Conservation (phyloP, 2,113 vertebrate species). For the Gambusia holbrooki region DNA sequence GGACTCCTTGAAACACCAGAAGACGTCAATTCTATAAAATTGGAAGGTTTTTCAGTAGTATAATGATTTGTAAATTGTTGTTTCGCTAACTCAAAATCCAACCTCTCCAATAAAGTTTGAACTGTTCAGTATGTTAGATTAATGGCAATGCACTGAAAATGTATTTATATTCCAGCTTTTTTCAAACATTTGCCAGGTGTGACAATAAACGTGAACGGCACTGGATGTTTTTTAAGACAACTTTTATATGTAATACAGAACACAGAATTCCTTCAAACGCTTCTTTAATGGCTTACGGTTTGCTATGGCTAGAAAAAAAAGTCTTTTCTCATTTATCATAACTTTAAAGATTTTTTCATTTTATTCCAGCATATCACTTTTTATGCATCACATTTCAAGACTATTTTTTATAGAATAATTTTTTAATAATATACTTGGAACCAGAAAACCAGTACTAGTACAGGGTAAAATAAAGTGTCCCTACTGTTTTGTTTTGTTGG, state of each 20-base stretch:
- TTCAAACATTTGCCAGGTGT: neutral
- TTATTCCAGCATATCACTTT: no score
- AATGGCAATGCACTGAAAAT: neutral
- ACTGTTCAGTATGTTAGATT: no score
- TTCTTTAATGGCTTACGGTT: neutral
- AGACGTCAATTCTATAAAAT: neutral
- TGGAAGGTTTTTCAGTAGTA: no score
- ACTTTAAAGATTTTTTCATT: no score
- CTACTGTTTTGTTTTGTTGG: neutral
- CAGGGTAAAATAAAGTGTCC: neutral
- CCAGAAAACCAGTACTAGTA: neutral
- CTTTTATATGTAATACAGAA: neutral
- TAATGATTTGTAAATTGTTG: no score
- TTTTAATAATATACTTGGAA: neutral
- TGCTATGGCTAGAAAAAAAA: no score
- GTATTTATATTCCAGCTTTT: neutral
- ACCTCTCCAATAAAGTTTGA: no score
- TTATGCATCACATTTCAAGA: neutral
- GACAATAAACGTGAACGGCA: neutral
- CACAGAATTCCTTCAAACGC: neutral
- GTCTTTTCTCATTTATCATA: no score
- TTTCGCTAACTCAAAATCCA: no score
- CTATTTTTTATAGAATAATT: neutral
- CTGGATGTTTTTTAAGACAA: neutral
- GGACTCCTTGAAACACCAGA: neutral